A percentile compares a stretch with the other conserved stretches of the same genome.
Conservation (phyloP, 2,888 invertebrate species). For the Lycaena phlaeas region DNA sequence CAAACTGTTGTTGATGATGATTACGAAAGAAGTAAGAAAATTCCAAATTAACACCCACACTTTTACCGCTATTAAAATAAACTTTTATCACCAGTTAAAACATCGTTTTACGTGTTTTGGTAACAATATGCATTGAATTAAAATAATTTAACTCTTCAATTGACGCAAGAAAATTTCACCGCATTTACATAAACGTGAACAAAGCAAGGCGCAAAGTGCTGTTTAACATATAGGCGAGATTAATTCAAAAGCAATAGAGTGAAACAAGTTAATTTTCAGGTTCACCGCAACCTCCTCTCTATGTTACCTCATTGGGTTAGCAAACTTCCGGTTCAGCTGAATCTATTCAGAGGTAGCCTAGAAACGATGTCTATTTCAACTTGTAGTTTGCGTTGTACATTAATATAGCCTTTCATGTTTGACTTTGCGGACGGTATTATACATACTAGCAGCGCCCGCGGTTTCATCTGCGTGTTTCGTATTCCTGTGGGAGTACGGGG, state of each 20-base stretch:
- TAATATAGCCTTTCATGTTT: not conserved
- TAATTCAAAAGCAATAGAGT: slow-evolving; percentile 66
- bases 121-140: too few relatives aligned
- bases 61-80: too few relatives aligned
- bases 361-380: not conserved
- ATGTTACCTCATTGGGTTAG: slow-evolving; percentile 52
- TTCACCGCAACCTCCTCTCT: slow-evolving; percentile 65
- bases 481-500: too few relatives aligned
- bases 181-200: slow-evolving; percentile 7
- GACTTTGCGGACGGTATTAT: too few relatives aligned
- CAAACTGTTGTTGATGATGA: too few relatives aligned
- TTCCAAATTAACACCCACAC: too few relatives aligned
- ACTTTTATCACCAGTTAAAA: too few relatives aligned
- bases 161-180: not conserved
- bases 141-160: not conserved
- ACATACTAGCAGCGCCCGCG: too few relatives aligned
- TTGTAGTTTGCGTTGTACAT: not conserved
- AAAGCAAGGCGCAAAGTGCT: slow-evolving; percentile 11
- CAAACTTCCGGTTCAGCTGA: slow-evolving; percentile 42
- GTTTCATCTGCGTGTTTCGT: too few relatives aligned
- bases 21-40: too few relatives aligned
- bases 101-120: too few relatives aligned
- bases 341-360: slow-evolving; percentile 10
- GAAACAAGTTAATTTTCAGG: slow-evolving; percentile 66
- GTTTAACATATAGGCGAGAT: slow-evolving; percentile 29